Evolutionary conservation across 2,797 vertebrate genomes (phyloP), one percentile per base, ranked within the genome.

Genomic region (Meriones psammophilus): DNA sequence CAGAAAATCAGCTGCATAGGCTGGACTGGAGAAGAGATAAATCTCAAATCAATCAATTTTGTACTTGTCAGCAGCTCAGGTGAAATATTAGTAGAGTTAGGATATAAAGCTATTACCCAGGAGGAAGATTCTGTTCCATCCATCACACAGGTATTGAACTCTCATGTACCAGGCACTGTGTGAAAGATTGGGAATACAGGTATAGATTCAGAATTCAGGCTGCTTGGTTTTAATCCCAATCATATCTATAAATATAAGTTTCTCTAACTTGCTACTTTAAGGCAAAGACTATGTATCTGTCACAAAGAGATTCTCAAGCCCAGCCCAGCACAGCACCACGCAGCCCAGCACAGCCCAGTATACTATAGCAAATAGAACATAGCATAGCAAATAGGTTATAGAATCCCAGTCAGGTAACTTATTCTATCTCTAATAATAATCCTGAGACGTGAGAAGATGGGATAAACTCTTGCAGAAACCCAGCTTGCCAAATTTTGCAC

Each of bases 1-100:
- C 97, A 97, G 93, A 97, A 97, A 97, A 97, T 96, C 97, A 96
- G 97, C 97, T 95, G 95, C 95, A 94, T 92, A 96, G 93, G 96
- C 97, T 77, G 56, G 81, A 96, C 94, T 86, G 87, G n/a, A 86
- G 88, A 91, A 96, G 94, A 97, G 96, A 97, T 97, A 97, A 97
- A 97, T 97, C 89, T 97, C 94, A 89, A 94, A 96, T 97, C 97
- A 92, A 92, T 96, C 95, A 95, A 90, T 97, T 97, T 91, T 97
- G 96, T 68, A 94, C 91, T 96, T 96, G 93, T 97, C 96, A 97
- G 97, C 94, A 96, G 80, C 91, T 91, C 96, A 88, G 80, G 95
- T 96, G 96, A 97, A 95, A 97, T 96, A 96, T 96, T 95, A 91
- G 79, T 91, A 33, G 93, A 95, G 94, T 91, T 91, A 89, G 76